Evolutionary conservation across 2,797 vertebrate genomes (phyloP), one percentile per base, ranked within the genome.

Genomic region (Selene dorsalis): DNA sequence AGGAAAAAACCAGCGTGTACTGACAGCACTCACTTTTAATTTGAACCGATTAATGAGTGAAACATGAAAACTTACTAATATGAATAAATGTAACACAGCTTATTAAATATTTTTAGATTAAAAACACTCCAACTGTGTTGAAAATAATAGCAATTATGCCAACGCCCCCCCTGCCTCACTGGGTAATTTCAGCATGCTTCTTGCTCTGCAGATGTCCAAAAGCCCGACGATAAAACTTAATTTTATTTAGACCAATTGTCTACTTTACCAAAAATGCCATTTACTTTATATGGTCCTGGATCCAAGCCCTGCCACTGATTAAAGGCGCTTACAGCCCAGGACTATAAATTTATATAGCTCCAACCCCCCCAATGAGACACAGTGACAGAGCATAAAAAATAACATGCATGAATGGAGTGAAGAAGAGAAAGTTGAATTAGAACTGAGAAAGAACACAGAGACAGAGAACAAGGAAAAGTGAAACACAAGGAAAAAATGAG

Each of bases 291-390:
- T 32, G 56, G 32, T 38, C 69, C 45, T 83, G 80, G 63, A 79
- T 50, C 4, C 6, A 3, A 60, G 77, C 69, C 48, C 32, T 32
- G 50, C 39, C 38, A 39, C 4, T 50, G 41, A 86, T 64, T 39
- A 70, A 74, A 84, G 48, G 75, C 41, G 47, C 60, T 56, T 61
- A 53, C 13, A 56, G 50, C 53, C 30, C 20, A 53, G 62, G 62
- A 52, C 50, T 61, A 64, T 81, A 64, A 47, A 77, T 75, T 35
- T 67, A 84, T 57, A 60, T 55, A 38, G 68, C 45, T 20, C 47
- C n/a, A 66, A 52, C 20, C 24, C 43, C 32, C 28, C 4, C 0
- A 55, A 39, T 39, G 35, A 52, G 56, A 69, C 35, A 3, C 41
- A 17, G 48, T 24, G 38, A 35, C 24, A 58, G 16, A 57, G 57